Percentiles rank a stretch among this genome's conserved stretches.
Evolutionary conservation across 2,113 vertebrate species (phyloP).

Genomic region (Procavia capensis): DNA sequence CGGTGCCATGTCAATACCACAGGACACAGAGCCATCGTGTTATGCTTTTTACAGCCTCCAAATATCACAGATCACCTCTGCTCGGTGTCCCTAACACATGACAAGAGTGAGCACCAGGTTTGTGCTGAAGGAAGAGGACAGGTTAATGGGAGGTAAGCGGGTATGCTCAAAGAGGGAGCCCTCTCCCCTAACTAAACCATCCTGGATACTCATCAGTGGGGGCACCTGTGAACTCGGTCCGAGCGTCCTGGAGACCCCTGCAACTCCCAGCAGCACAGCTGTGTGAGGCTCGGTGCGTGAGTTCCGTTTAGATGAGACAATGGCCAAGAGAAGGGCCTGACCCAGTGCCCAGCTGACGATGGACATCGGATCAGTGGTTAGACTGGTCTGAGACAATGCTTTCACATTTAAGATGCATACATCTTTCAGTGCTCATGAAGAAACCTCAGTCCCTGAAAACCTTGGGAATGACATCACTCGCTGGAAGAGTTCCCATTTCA

Average conservation of each 20-base stretch:
- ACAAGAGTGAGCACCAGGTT: neutral
- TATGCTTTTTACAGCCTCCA: neutral
- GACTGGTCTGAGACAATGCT: neutral
- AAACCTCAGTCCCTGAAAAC: neutral
- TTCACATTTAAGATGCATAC: neutral
- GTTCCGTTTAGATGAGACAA: neutral
- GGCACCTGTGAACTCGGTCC: too few species aligned
- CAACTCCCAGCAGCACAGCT: rapidly evolving
- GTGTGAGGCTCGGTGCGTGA: too few species aligned
- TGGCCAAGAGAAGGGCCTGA: neutral
- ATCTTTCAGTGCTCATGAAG: neutral
- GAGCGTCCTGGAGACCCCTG: neutral
- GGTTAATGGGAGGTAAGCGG: neutral
- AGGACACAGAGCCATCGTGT: neutral
- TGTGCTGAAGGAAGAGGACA: neutral
- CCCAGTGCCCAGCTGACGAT: neutral
- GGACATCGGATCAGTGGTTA: too few species aligned
- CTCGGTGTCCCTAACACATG: rapidly evolving
- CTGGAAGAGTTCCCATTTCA: conserved; percentile 10
- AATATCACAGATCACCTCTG: neutral
- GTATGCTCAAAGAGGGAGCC: neutral
- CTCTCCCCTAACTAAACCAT: neutral
- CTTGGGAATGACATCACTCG: conserved; percentile 60
- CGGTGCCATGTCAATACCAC: neutral
- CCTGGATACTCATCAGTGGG: rapidly evolving